A percentile compares a stretch with the other conserved stretches of the same genome.
phyloP scores from a whole-genome alignment of 2,888 invertebrate genomes.

The Eledone cirrhosa region DNA sequence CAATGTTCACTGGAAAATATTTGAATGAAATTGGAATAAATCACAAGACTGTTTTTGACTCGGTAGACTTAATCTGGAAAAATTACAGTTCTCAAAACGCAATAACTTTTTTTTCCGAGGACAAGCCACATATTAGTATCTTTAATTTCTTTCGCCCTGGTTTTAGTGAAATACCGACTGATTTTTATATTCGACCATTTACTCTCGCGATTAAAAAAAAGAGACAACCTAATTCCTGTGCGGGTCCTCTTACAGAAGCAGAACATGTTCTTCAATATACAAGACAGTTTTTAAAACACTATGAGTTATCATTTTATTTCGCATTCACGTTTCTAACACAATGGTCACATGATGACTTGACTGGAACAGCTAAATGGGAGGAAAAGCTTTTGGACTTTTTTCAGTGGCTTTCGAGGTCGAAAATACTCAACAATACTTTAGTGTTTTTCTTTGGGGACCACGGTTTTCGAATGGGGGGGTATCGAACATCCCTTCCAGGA shows the following conservation, averaged over 20 bases:
- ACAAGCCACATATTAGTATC: not conserved
- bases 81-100: not conserved
- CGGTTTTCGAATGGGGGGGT: slow-evolving; percentile 3
- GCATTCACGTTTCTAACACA: not conserved
- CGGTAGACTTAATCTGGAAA: not conserved
- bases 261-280: not conserved
- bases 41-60: not conserved
- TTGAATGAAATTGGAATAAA: not conserved
- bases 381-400: not conserved
- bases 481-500: not conserved
- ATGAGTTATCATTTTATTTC: not conserved
- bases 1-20: not conserved
- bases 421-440: not conserved
- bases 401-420: not conserved
- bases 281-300: not conserved
- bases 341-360: not conserved
- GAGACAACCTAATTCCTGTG: not conserved
- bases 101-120: not conserved
- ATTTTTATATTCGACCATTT: not conserved
- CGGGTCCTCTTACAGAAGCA: not conserved
- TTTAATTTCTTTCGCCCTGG: not conserved
- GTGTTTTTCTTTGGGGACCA: slow-evolving; percentile 14
- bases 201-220: not conserved
- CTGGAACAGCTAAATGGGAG: not conserved
- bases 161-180: not conserved